Conservation (phyloP, 2,797 vertebrate genomes). For the Capromys pilorides region DNA sequence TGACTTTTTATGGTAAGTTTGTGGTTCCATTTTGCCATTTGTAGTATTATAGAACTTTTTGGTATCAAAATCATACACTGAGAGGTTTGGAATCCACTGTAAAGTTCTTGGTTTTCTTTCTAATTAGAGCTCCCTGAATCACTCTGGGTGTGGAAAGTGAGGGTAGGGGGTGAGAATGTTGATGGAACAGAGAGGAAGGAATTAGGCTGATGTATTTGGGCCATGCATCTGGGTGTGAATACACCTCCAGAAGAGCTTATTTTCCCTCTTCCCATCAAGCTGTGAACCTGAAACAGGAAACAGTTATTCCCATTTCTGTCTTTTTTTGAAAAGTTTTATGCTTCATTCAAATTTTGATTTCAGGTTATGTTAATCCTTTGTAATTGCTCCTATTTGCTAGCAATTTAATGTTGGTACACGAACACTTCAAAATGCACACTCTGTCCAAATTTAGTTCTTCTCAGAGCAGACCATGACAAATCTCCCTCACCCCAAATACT, state of each 20-base stretch:
- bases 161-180: neutral
- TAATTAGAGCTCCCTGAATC: constrained; percentile 47
- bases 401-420: neutral
- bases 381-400: constrained; percentile 50
- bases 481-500: neutral
- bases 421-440: neutral
- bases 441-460: constrained; percentile 46
- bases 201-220: constrained; percentile 42
- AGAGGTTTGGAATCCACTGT: neutral
- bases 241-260: neutral
- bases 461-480: neutral
- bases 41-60: neutral
- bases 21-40: neutral
- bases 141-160: neutral
- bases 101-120: neutral
- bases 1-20: constrained; percentile 95
- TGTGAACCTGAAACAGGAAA: constrained; percentile 36
- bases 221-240: constrained; percentile 48
- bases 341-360: constrained; percentile 21
- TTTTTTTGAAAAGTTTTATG: neutral
- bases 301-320: neutral
- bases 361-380: constrained; percentile 19
- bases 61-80: neutral
- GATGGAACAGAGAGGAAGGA: constrained; percentile 68
- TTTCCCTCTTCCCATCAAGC: constrained; percentile 13